Base-by-base conservation (phyloP, 1,140 invertebrate species). In the Zaprionus capensis region DNA sequence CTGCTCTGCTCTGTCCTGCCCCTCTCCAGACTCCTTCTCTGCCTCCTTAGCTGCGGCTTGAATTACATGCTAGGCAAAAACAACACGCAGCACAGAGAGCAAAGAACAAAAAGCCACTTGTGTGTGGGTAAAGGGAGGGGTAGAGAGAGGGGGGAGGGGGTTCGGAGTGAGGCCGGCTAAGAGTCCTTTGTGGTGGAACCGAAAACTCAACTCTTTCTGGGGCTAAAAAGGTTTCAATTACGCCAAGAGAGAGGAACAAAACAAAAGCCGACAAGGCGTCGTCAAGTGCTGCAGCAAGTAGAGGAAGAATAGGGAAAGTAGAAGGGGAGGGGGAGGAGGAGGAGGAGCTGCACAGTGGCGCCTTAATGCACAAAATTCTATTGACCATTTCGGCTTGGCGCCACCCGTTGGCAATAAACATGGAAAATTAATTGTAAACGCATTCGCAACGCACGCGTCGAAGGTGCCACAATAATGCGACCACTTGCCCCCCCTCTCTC, bases 181-280 rank as follows among this genome's bases (percentile, higher is more conserved):
- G 70, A 72, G 64, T 87, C 84, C 84, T 87, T 87, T 87, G 84
- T 87, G 78, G 67, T 88, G 87, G 24, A 58, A 84, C 84, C 84
- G 71, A 88, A 87, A 85, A 83, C 65, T 67, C 46, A 46, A 46
- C 41, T 24, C 46, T 20, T 20, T 24, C 46, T 51, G 76, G 67
- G 67, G 57, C 74, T 63, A 56, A 56, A 66, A 83, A 71, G 78
- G 84, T 88, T 88, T 87, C 84, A 88, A 88, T 87, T 87, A 87
- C 74, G 36, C 36, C 17, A 31, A 34, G 28, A 31, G 31, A 34
- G 31, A 34, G 49, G 31, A 11, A 76, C 57, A 76, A 53, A 67
- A 61, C 56, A 73, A 68, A 61, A 68, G 71, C 65, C 46, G 64
- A 53, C 64, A 49, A 14, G 20, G 36, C 64, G 14, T 34, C 20